A percentile compares a stretch with the other conserved stretches of the same genome.
Conservation (phyloP, 2,797 vertebrate genomes). For the Graptemys geographica region DNA sequence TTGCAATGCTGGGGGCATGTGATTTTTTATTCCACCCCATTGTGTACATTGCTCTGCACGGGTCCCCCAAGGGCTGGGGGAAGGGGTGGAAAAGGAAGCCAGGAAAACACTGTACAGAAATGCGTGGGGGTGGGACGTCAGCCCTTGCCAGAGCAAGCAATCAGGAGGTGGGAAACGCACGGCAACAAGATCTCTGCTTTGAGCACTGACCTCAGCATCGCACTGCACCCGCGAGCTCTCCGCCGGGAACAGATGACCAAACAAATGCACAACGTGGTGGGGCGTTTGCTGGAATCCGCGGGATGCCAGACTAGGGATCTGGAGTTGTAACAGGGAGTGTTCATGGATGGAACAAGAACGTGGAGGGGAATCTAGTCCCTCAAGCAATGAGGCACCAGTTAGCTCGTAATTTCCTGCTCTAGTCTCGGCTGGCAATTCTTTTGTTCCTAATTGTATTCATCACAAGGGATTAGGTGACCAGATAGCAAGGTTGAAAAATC, state of each 20-base stretch:
- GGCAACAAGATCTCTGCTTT: not conserved
- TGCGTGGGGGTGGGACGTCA: not conserved
- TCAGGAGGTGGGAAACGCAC: accelerated
- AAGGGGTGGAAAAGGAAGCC: not conserved
- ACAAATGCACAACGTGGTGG: not conserved
- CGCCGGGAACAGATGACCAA: not conserved
- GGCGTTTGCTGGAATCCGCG: not conserved
- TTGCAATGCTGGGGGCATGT: not conserved
- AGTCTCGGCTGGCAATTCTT: not conserved
- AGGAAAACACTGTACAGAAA: not conserved
- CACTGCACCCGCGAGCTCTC: not conserved
- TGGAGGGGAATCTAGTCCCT: not conserved
- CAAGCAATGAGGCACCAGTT: not conserved
- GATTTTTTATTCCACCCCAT: not conserved
- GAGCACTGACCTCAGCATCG: not conserved
- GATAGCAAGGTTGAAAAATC: too few relatives aligned
- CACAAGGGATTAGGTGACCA: not conserved
- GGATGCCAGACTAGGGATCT: not conserved
- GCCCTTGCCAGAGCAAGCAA: not conserved
- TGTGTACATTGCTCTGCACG: not conserved
- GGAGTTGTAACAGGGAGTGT: not conserved
- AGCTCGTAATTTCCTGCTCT: not conserved
- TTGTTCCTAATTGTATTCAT: not conserved
- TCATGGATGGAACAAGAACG: not conserved
- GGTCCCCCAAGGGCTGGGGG: not conserved